These are phyloP conservation scores for Lamellibrachia luymesi DNA, from an alignment of 1,140 invertebrate genomes.

Conservation along the genomic window DNA sequence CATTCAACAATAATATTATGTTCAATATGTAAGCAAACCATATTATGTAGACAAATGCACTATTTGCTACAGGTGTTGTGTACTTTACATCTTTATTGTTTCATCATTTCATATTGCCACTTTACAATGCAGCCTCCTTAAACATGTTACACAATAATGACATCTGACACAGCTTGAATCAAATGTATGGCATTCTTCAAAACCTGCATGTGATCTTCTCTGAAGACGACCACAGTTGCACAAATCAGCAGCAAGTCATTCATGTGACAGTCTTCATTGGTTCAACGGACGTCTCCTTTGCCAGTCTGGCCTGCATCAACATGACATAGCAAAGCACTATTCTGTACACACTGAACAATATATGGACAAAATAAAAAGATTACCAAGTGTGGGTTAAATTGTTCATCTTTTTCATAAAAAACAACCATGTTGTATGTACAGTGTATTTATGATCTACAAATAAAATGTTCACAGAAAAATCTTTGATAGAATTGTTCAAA, in stretches of 20 bases:
- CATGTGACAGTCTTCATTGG: neutral
- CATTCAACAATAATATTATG: neutral
- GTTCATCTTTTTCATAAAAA: too few relatives aligned
- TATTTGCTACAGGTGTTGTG: neutral
- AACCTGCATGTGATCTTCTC: neutral
- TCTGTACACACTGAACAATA: too few relatives aligned
- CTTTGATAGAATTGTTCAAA: too few relatives aligned
- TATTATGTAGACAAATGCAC: neutral
- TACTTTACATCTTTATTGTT: neutral
- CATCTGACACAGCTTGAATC: neutral
- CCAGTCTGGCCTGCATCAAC: neutral
- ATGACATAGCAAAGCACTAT: neutral
- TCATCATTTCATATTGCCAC: neutral
- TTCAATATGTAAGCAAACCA: neutral
- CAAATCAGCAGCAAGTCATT: neutral
- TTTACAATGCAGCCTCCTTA: neutral
- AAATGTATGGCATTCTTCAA: neutral
- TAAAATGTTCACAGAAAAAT: too few relatives aligned
- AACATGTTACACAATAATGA: neutral
- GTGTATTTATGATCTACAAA: too few relatives aligned
- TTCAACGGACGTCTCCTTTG: neutral
- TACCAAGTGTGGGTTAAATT: too few relatives aligned
- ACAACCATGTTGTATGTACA: too few relatives aligned
- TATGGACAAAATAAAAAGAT: too few relatives aligned
- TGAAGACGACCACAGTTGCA: neutral